Conservation (phyloP, 1,140 invertebrate genomes). For the Drosophila sechellia region DNA sequence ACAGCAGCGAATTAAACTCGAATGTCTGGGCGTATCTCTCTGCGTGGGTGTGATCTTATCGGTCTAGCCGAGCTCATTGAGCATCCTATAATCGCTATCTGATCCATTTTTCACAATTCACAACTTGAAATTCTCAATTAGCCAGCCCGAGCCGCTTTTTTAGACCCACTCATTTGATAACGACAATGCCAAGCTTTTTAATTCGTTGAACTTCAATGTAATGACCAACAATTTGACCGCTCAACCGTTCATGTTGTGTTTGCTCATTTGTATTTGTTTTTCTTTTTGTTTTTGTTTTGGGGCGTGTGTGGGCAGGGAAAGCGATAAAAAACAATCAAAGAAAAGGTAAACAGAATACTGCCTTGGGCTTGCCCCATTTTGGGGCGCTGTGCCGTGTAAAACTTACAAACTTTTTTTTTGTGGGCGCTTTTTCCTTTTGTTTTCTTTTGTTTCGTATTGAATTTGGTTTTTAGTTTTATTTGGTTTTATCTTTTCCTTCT, state of each 20-base stretch:
- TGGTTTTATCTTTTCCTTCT: constrained; percentile 22
- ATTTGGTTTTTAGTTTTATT: constrained; percentile 16
- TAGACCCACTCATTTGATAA: constrained; percentile 24
- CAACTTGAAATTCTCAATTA: constrained; percentile 19
- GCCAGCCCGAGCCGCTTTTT: constrained; percentile 15
- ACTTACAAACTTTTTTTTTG: constrained; percentile 73
- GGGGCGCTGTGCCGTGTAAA: constrained; percentile 72
- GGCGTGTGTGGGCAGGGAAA: constrained; percentile 41
- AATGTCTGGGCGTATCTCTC: constrained; percentile 27
- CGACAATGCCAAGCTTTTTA: constrained; percentile 29
- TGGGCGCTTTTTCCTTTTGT: constrained; percentile 48
- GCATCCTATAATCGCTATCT: constrained; percentile 8
- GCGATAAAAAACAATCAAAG: constrained; percentile 63
- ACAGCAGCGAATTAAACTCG: constrained; percentile 60
- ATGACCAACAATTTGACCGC: constrained; percentile 37
- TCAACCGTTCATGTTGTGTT: constrained; percentile 41
- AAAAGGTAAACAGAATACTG: constrained; percentile 73
- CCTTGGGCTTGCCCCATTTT: constrained; percentile 69
- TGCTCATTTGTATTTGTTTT: background rate
- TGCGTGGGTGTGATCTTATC: constrained; percentile 44
- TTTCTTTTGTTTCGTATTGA: constrained; percentile 20
- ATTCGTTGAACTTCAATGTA: constrained; percentile 31
- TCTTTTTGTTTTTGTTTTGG: constrained; percentile 12
- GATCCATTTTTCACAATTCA: constrained; percentile 18
- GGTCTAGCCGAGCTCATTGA: constrained; percentile 6